Evolutionary conservation across 2,888 invertebrate species (phyloP).

Genomic region (Ornithoptera priamus): DNA sequence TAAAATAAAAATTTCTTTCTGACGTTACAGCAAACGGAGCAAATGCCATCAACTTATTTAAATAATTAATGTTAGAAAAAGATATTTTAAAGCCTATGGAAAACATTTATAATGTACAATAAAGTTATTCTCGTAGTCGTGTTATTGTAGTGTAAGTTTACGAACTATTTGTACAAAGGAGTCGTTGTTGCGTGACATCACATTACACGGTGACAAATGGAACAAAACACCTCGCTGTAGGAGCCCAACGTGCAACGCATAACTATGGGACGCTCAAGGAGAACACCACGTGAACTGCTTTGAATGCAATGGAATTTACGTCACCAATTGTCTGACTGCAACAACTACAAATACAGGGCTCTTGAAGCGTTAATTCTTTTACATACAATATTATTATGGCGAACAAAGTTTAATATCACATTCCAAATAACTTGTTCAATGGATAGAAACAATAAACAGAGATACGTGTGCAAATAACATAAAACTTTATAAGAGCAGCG

Average conservation of each 20-base stretch:
- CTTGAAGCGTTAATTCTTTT: slow-evolving; percentile 3
- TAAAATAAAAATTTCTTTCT: too few relatives aligned
- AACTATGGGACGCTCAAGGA: slow-evolving; percentile 54
- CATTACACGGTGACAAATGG: slow-evolving; percentile 46
- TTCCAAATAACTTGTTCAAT: background rate
- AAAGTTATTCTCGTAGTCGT: slow-evolving; percentile 2
- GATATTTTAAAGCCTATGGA: too few relatives aligned
- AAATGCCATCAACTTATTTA: too few relatives aligned
- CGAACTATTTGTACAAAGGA: background rate
- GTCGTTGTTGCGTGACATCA: slow-evolving; percentile 44
- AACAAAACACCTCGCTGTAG: slow-evolving; percentile 40
- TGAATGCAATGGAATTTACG: slow-evolving; percentile 18
- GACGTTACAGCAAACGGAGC: too few relatives aligned
- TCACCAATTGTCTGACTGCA: slow-evolving; percentile 16
- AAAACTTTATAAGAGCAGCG: background rate
- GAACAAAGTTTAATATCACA: background rate
- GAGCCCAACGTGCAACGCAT: slow-evolving; percentile 48
- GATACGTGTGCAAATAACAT: background rate
- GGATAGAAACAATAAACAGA: background rate
- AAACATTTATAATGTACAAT: background rate
- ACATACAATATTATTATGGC: background rate
- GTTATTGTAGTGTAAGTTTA: slow-evolving; percentile 2
- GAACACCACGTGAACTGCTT: slow-evolving; percentile 34
- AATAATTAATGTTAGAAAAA: too few relatives aligned
- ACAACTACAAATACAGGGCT: background rate